Evolutionary conservation across 2,113 vertebrate species (phyloP).

Genomic region (Ranitomeya imitator): DNA sequence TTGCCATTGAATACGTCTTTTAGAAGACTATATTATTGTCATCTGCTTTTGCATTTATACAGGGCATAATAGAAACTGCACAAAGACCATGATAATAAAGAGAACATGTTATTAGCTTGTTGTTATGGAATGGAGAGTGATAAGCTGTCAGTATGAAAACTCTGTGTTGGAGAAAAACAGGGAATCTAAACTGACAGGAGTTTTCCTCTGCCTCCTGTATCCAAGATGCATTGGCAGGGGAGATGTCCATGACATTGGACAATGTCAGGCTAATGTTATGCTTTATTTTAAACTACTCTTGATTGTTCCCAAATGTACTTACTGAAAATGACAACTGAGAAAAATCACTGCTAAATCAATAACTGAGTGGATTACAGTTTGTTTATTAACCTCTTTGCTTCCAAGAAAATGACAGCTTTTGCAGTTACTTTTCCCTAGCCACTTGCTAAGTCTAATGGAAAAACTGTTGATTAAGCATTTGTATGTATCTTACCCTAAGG

Average conservation of each 20-base stretch:
- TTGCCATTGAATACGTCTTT: neutral
- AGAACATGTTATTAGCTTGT: neutral
- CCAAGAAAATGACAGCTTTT: conserved; percentile 16
- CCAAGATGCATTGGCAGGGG: conserved; percentile 20
- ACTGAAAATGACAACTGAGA: conserved; percentile 27
- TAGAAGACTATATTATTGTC: neutral
- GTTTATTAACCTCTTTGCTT: conserved; percentile 16
- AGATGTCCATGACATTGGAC: conserved; percentile 41
- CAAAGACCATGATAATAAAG: neutral
- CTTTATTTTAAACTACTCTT: conserved; percentile 5
- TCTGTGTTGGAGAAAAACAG: neutral
- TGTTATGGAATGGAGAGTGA: neutral
- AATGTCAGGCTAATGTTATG: conserved; percentile 40
- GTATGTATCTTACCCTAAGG: neutral
- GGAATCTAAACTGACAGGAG: conserved; percentile 30
- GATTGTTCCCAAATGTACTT: conserved; percentile 25
- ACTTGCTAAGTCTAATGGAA: neutral
- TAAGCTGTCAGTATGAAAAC: conserved; percentile 18
- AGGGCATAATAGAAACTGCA: neutral
- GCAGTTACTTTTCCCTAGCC: neutral
- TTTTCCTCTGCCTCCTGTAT: conserved; percentile 5
- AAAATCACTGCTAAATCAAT: neutral
- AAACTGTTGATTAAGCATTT: neutral
- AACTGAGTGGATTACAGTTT: neutral
- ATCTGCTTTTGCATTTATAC: neutral